Conservation (phyloP, 2,797 vertebrate genomes). For the Sebastes glaucus region DNA sequence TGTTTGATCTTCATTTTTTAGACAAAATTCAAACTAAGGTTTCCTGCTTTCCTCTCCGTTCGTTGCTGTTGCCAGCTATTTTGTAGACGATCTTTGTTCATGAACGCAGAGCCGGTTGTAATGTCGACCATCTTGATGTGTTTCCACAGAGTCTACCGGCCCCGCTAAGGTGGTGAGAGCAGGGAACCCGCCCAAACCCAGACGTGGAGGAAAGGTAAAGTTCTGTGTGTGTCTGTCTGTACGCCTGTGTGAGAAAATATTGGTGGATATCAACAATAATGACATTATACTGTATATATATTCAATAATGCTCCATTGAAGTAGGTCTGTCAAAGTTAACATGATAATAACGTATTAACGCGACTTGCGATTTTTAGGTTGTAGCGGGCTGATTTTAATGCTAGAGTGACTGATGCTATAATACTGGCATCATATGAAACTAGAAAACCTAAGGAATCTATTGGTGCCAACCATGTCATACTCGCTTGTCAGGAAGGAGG, state of each 20-base stretch:
- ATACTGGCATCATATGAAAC: no score
- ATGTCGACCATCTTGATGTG: slow-evolving; percentile 18
- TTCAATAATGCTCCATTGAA: not conserved
- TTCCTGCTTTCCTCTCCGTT: not conserved
- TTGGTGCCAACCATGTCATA: no score
- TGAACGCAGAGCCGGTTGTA: not conserved
- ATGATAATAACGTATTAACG: no score
- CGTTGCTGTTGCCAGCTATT: fast-evolving
- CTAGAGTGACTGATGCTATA: no score
- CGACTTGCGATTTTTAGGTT: no score
- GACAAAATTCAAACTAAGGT: not conserved
- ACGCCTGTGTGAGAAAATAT: not conserved
- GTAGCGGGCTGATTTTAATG: no score
- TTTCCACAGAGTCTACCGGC: slow-evolving; percentile 86
- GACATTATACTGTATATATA: not conserved
- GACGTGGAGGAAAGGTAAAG: slow-evolving; percentile 94
- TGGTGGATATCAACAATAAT: not conserved
- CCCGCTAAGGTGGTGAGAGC: slow-evolving; percentile 95
- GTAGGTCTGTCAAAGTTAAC: no score
- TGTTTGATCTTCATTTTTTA: not conserved
- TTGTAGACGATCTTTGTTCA: not conserved
- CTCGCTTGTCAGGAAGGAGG: no score
- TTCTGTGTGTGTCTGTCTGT: not conserved
- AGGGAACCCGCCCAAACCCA: slow-evolving; percentile 86
- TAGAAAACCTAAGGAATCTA: no score